phyloP scores from a whole-genome alignment of 2,113 vertebrate genomes.

The Tetraodon nigroviridis region DNA sequence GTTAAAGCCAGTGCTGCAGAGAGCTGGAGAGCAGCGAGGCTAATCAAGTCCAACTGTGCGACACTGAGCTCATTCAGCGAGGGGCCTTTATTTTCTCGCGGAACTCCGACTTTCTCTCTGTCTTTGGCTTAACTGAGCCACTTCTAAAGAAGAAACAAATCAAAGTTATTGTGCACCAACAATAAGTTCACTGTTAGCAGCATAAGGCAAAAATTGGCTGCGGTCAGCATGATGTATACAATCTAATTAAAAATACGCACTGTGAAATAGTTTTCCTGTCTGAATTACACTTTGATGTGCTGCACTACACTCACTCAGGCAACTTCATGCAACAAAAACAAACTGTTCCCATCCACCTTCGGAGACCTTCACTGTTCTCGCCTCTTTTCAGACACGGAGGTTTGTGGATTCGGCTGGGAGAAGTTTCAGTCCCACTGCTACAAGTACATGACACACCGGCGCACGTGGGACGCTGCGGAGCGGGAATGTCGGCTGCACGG shows the following conservation, averaged over 20 bases:
- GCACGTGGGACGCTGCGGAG: conserved; percentile 91
- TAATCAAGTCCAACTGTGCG: conserved; percentile 53
- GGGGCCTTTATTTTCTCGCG: conserved; percentile 32
- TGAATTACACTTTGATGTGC: neutral
- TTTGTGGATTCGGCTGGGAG: conserved; percentile 89
- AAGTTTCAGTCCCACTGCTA: conserved; percentile 98
- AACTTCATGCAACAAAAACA: neutral
- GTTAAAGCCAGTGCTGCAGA: conserved; percentile 30
- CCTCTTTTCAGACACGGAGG: conserved; percentile 80
- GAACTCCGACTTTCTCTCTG: neutral
- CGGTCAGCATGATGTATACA: neutral
- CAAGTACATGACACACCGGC: conserved; percentile 87
- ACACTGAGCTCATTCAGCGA: conserved; percentile 38
- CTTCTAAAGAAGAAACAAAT: conserved; percentile 19
- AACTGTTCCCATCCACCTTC: neutral
- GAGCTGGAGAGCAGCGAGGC: conserved; percentile 26
- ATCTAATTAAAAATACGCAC: neutral
- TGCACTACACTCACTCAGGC: neutral
- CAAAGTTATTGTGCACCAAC: conserved; percentile 14
- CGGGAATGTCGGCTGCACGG: conserved; percentile 90
- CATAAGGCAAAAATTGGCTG: neutral
- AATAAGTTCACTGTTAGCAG: conserved; percentile 4
- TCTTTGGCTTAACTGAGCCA: conserved; percentile 3
- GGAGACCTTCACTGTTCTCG: neutral
- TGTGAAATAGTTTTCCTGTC: neutral